Conservation (phyloP, 2,888 invertebrate genomes). For the Amiota minor region DNA sequence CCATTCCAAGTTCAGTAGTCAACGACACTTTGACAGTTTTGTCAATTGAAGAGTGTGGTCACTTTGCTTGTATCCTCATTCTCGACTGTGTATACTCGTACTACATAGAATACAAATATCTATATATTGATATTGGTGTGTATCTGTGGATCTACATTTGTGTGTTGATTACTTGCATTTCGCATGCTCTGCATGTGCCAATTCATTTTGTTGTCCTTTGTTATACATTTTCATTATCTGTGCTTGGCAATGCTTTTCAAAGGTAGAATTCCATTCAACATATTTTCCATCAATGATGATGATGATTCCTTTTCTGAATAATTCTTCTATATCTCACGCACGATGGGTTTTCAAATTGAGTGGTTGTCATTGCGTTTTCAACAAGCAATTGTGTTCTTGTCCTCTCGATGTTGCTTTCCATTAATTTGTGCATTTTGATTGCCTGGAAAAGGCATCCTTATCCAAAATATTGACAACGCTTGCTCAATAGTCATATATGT, state of each 20-base stretch:
- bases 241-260: slow-evolving; percentile 19
- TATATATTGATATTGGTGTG: too few relatives aligned
- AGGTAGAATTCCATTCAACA: not conserved
- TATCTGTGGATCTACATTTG: too few relatives aligned
- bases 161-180: not conserved
- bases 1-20: too few relatives aligned
- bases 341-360: slow-evolving; percentile 1
- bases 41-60: slow-evolving; percentile 45
- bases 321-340: not conserved
- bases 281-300: slow-evolving; percentile 18
- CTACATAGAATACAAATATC: too few relatives aligned
- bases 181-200: not conserved
- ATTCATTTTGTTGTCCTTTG: slow-evolving; percentile 14
- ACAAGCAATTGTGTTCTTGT: not conserved
- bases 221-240: slow-evolving; percentile 51
- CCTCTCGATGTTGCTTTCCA: not conserved
- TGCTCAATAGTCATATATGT: too few relatives aligned
- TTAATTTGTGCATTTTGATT: slow-evolving; percentile 14
- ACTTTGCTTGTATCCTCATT: not conserved
- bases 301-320: slow-evolving; percentile 3
- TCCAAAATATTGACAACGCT: too few relatives aligned
- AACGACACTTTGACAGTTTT: slow-evolving; percentile 63
- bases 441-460: not conserved
- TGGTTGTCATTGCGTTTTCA: not conserved
- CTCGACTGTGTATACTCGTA: too few relatives aligned